These are phyloP conservation scores for Clupea harengus DNA, from an alignment of 2,113 vertebrate genomes.

Conservation along the genomic window DNA sequence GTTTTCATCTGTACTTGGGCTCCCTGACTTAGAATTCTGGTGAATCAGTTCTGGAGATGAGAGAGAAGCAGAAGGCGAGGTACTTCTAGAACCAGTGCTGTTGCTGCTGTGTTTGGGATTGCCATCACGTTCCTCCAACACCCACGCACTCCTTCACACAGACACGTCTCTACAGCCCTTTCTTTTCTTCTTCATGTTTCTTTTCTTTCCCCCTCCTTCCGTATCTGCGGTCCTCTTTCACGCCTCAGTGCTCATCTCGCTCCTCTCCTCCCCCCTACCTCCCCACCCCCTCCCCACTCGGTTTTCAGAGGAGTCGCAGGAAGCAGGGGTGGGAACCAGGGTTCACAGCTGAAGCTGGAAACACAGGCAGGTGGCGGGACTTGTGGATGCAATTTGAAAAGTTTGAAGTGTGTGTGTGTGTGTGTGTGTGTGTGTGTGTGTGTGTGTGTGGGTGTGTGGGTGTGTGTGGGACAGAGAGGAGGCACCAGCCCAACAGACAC, in stretches of 20 bases:
- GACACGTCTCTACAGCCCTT: conserved; percentile 1
- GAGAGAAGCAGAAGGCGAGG: not conserved
- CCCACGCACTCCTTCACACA: not conserved
- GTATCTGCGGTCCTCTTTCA: conserved; percentile 15
- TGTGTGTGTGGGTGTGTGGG: not conserved
- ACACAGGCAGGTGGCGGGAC: not conserved
- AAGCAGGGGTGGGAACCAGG: not conserved
- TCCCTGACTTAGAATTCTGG: not conserved
- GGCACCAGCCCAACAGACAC: not conserved
- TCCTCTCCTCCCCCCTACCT: not conserved
- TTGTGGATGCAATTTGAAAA: not conserved
- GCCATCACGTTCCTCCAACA: not conserved
- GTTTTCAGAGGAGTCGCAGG: not conserved
- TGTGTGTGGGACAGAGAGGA: not conserved
- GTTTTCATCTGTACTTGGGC: not conserved
- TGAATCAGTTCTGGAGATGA: not conserved
- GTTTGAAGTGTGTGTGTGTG: not conserved
- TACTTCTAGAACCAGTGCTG: not conserved
- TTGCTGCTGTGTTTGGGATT: not conserved
- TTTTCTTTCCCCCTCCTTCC: conserved; percentile 5
- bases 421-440: not conserved
- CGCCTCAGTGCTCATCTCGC: not conserved
- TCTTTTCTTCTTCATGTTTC: conserved; percentile 28
- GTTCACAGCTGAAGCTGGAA: not conserved
- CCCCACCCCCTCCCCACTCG: not conserved